Evolutionary conservation across 2,113 vertebrate genomes (phyloP).

Genomic region (Cochlearius cochlearius): DNA sequence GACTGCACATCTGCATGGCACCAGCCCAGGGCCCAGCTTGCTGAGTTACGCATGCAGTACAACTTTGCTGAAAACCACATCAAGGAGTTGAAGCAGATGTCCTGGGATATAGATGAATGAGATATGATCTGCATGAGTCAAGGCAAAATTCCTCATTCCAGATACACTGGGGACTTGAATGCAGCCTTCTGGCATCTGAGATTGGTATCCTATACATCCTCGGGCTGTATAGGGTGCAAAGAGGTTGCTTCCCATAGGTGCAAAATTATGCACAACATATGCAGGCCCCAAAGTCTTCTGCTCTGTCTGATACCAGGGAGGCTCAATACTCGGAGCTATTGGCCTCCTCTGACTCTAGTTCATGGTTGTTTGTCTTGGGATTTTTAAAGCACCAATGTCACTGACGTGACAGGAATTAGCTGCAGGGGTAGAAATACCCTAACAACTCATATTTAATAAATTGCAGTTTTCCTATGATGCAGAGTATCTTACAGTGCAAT

Average conservation of each 20-base stretch:
- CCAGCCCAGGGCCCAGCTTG: background rate
- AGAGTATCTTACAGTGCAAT: background rate
- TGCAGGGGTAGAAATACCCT: background rate
- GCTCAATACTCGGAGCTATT: background rate
- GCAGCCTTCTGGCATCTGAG: background rate
- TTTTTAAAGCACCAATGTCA: background rate
- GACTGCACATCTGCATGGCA: background rate
- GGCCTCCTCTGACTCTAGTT: background rate
- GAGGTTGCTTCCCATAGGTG: background rate
- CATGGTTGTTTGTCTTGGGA: background rate
- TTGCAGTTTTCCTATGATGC: background rate
- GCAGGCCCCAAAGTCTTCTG: background rate
- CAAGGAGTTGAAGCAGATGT: background rate
- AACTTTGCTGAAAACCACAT: accelerated
- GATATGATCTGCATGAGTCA: background rate
- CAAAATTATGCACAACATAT: background rate
- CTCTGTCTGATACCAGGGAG: background rate
- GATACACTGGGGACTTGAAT: background rate
- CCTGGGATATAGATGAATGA: background rate
- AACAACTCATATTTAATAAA: background rate
- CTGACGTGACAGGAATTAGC: background rate
- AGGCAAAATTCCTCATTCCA: background rate
- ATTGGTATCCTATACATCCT: background rate
- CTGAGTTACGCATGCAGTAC: background rate
- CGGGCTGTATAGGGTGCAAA: background rate